Base-by-base conservation (phyloP, 64 coral and sea anemone species). In the Montipora sp. region DNA sequence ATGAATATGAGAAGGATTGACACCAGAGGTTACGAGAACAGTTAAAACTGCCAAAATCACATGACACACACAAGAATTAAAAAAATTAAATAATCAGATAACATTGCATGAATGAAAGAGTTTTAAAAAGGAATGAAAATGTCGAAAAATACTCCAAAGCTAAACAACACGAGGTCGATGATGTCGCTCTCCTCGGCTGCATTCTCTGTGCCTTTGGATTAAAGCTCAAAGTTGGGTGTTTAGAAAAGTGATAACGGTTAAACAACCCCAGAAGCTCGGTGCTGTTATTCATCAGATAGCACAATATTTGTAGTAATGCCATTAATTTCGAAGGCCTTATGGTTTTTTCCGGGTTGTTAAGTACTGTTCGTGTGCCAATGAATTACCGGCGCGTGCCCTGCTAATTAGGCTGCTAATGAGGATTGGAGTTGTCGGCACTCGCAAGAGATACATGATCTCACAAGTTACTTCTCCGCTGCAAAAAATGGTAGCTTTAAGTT, bases 1-100 rank as follows among this genome's bases (percentile, higher is more conserved):
- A 87, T 94, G 92, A 78, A 94, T 94, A 94, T 90, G 73, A 94
- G 90, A 89, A 84, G 87, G 93, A 84, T 94, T 90, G 83, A 65
- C 76, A 61, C 75, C 4, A 50, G 55, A 51, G 47, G 66, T 88
- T 75, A 66, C 9, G 11, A 16, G 50, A 89, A 90, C 88, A 85
- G 90, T 90, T 90, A 47, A 50, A 84, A 51, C 80, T 90, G 80
- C 79, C 88, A 84, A 85, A 94, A 86, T 78, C 90, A 85, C 70
- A 61, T 75, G 78, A 78, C 93, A 84, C 91, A 87, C 91, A 88
- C 93, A 90, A 63, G 60, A 63, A 70, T 84, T 90, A 8, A 15
- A 19, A 44, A 58, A 18, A 59, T 19, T 16, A 61, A 46, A 14
- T 11, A 4, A 0, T 36, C 36, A 36, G 0, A 36, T 36, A 36